phyloP scores from a whole-genome alignment of 37 sponge, comb jelly and placozoan species.

The Corticium candelabrum region DNA sequence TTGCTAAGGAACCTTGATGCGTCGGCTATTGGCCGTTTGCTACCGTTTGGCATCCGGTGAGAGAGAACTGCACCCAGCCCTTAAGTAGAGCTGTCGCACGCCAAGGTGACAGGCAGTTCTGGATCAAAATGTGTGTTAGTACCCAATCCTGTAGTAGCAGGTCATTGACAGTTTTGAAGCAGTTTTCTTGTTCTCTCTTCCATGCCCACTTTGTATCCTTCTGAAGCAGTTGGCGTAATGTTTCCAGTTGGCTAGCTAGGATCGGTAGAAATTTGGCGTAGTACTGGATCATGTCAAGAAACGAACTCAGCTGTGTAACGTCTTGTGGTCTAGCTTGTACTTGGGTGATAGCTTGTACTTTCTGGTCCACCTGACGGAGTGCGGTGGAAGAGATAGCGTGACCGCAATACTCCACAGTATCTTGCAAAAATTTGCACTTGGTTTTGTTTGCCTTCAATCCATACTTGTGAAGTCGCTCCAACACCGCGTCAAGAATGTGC shows the following conservation, averaged over 20 bases:
- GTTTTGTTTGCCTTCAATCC: not conserved
- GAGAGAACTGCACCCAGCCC: not conserved
- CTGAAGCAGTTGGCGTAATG: not conserved
- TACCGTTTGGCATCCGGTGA: not conserved
- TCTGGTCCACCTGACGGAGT: not conserved
- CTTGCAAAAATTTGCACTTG: not conserved
- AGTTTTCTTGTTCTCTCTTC: not conserved
- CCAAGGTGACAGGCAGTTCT: not conserved
- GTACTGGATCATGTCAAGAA: not conserved
- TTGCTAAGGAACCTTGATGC: not conserved
- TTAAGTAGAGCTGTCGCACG: not conserved
- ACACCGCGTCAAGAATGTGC: not conserved
- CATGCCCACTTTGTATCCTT: not conserved
- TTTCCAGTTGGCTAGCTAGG: not conserved
- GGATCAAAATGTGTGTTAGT: not conserved
- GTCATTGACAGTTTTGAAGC: not conserved
- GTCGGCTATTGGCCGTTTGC: not conserved
- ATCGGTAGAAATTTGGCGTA: not conserved
- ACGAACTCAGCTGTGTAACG: not conserved
- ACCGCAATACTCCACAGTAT: not conserved
- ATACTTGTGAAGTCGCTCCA: not conserved
- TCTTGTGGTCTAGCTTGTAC: not conserved
- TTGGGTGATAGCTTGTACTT: not conserved
- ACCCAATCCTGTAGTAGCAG: not conserved
- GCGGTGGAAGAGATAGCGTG: not conserved